Evolutionary conservation across 2,888 invertebrate species (phyloP), one percentile per base, ranked within the genome.

Genomic region (Tetranychus truncatus): DNA sequence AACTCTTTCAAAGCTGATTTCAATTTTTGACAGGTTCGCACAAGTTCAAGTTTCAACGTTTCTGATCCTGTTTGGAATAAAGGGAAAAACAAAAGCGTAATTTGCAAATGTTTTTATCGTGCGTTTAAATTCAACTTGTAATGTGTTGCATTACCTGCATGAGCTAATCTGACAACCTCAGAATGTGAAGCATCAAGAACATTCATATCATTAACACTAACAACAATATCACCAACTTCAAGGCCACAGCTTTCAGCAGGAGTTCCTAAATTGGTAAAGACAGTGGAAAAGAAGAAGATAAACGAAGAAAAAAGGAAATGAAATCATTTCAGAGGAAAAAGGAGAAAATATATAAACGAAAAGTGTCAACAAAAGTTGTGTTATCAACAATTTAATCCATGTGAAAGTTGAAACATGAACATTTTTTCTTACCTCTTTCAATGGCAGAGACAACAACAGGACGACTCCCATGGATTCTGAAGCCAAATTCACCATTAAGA

Each of bases 371-470:
- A 34, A 5, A 34, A 9, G 8, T 67, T 67, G 9, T 67, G 67
- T 8, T 7, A 15, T 67, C n/a, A 8, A 67, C n/a, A 67, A 20
- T n/a, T 69, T 24, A 8, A n/a, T 21, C 9, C 9, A n/a, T 69
- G 69, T 18, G 5, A 69, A 9, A n/a, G 18, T 66, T 66, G 6
- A 15, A 20, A 11, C 15, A 66, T 7, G 11, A 66, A 66, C 18
- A 66, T 7, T 7, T 6, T n/a, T 69, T 20, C 21, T 69, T 77
- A 83, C 83, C 92, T 65, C 91, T 90, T 84, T 95, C 95, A 79
- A 95, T 93, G 24, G 92, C 92, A 5, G 95, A 94, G 45, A 95
- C 93, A 18, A 95, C 92, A n/a, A 95, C 94, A 1, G 95, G 95
- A 81, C 92, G 91, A 76, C 92, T 92, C 45, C 95, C 95, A 80